phyloP scores from a whole-genome alignment of 2,113 vertebrate species.

The Pygoscelis antarcticus region DNA sequence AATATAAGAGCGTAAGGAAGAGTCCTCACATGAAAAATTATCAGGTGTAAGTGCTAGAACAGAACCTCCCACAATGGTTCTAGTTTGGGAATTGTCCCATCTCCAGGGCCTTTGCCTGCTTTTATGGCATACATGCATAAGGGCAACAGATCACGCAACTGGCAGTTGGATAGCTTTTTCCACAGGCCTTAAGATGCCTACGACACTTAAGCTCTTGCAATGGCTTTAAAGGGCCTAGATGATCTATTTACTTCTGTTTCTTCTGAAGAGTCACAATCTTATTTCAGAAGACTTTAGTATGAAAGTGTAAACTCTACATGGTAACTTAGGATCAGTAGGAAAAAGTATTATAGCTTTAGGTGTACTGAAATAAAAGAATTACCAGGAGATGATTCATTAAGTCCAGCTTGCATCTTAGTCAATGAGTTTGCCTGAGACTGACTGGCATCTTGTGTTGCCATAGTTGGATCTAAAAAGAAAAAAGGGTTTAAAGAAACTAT shows the following conservation, averaged over 20 bases:
- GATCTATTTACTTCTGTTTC: neutral
- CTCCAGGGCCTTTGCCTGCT: neutral
- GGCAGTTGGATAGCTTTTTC: neutral
- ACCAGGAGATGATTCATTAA: constrained; percentile 5
- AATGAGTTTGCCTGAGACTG: neutral
- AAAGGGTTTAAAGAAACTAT: neutral
- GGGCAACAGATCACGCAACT: rapidly evolving
- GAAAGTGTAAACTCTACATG: neutral
- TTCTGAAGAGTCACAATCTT: neutral
- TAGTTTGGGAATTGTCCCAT: neutral
- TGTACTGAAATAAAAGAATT: neutral
- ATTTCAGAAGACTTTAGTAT: neutral
- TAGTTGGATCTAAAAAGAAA: neutral
- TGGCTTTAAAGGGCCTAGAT: neutral
- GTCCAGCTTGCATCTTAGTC: neutral
- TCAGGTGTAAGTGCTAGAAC: rapidly evolving
- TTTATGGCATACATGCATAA: neutral
- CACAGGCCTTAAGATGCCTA: neutral
- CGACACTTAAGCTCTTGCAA: rapidly evolving
- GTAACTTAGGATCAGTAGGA: neutral
- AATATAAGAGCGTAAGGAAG: neutral
- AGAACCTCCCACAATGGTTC: neutral
- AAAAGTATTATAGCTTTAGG: neutral
- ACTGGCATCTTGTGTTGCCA: neutral
- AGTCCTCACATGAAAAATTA: neutral